phyloP scores from a whole-genome alignment of 2,888 invertebrate genomes.

The Tenthredo amoena region DNA sequence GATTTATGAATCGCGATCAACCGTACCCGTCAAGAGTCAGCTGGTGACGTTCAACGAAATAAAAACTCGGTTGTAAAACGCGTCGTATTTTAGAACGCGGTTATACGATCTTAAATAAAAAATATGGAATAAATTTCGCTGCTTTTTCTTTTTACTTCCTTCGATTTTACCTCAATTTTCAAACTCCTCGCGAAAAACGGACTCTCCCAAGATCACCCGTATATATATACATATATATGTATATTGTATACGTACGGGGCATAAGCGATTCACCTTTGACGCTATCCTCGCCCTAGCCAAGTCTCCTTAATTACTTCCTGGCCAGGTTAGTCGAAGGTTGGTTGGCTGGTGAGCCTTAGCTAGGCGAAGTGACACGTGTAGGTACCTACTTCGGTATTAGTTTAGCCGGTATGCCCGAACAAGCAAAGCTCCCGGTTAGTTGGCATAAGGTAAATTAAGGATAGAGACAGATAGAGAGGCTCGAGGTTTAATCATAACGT shows the following conservation, averaged over 20 bases:
- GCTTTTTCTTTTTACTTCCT: background rate
- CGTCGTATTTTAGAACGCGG: background rate
- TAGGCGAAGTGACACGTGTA: conserved; percentile 28
- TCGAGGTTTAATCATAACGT: background rate
- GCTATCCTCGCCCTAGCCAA: background rate
- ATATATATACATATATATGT: too few species aligned
- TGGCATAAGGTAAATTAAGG: background rate
- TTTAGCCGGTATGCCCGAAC: conserved; percentile 15
- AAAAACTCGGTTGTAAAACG: conserved; percentile 12
- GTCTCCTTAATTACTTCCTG: conserved; percentile 41
- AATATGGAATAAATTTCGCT: background rate
- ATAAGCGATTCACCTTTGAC: conserved; percentile 3
- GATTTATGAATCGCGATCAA: background rate
- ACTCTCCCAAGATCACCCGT: background rate
- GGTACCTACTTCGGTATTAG: conserved; percentile 30
- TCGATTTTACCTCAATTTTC: background rate
- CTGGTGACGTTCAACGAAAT: conserved; percentile 1
- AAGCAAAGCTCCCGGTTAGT: conserved; percentile 1
- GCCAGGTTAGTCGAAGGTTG: conserved; percentile 8
- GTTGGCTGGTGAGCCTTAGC: background rate
- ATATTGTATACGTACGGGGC: background rate
- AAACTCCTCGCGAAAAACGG: background rate
- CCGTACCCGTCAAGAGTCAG: background rate
- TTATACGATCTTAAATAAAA: conserved; percentile 27
- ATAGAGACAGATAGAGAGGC: background rate